These are phyloP conservation scores for Drosophila trapezifrons DNA, from an alignment of 1,140 invertebrate species.

Conservation along the genomic window DNA sequence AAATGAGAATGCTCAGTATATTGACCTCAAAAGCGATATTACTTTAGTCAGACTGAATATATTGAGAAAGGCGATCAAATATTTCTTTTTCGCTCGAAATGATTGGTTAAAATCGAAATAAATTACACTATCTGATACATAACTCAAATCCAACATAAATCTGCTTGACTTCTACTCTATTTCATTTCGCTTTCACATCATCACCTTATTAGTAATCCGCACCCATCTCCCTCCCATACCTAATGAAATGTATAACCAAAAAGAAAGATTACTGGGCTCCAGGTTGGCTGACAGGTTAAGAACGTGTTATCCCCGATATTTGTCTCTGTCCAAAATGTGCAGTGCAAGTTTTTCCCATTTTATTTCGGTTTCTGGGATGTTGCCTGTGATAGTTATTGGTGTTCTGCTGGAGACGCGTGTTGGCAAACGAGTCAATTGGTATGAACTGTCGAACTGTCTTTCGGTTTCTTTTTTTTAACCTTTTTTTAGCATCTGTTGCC, in stretches of 20 bases:
- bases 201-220: slow-evolving; percentile 16
- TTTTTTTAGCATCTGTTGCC: slow-evolving; percentile 19
- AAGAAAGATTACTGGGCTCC: slow-evolving; percentile 8
- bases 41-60: background rate
- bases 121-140: slow-evolving; percentile 15
- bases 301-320: slow-evolving; percentile 38
- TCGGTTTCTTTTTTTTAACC: background rate
- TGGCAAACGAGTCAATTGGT: slow-evolving; percentile 75
- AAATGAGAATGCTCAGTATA: background rate
- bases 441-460: slow-evolving; percentile 68
- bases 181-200: slow-evolving; percentile 12
- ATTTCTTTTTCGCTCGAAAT: background rate
- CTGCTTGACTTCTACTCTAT: background rate
- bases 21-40: background rate
- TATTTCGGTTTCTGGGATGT: slow-evolving; percentile 10
- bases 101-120: slow-evolving; percentile 5
- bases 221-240: background rate
- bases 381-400: slow-evolving; percentile 22
- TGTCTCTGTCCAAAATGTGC: slow-evolving; percentile 34
- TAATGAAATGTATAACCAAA: slow-evolving; percentile 1
- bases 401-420: slow-evolving; percentile 62
- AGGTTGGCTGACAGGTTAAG: slow-evolving; percentile 21
- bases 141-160: slow-evolving; percentile 11
- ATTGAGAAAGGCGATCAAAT: slow-evolving; percentile 2
- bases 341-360: slow-evolving; percentile 31